Conservation (phyloP, 2,888 invertebrate species). For the Drosophila macrospina region DNA sequence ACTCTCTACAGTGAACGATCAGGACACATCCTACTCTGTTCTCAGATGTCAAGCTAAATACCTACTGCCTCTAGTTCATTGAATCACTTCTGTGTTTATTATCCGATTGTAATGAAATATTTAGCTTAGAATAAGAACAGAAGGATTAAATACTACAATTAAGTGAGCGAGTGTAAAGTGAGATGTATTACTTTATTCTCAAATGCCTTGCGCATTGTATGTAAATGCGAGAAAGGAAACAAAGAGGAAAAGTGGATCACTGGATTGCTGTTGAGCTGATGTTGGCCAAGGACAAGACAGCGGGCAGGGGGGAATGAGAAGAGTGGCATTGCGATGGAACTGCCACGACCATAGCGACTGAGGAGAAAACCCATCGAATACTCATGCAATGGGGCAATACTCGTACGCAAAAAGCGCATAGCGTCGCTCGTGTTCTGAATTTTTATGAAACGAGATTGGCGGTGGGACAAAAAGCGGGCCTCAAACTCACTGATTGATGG, state of each 20-base stretch:
- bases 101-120: too few relatives aligned
- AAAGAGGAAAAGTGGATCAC: neutral
- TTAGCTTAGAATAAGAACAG: too few relatives aligned
- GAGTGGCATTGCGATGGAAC: slow-evolving; percentile 28
- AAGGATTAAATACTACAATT: too few relatives aligned
- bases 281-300: neutral
- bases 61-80: too few relatives aligned
- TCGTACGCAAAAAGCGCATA: slow-evolving; percentile 62
- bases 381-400: slow-evolving; percentile 31
- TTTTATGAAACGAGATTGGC: slow-evolving; percentile 67
- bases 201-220: neutral
- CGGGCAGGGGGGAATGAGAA: neutral
- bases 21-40: too few relatives aligned
- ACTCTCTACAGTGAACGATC: too few relatives aligned
- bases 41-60: too few relatives aligned
- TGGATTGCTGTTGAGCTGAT: neutral
- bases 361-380: slow-evolving; percentile 34
- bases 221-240: neutral
- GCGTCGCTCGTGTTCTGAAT: slow-evolving; percentile 71
- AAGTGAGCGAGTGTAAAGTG: too few relatives aligned
- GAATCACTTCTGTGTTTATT: too few relatives aligned
- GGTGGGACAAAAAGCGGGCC: slow-evolving; percentile 48
- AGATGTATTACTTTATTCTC: too few relatives aligned
- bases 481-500: slow-evolving; percentile 70
- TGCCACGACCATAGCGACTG: slow-evolving; percentile 33